Percentiles rank a stretch among this genome's conserved stretches.
These are phyloP conservation scores for Holothuria scabra DNA, from an alignment of 53 echinoderm and acorn worm genomes.

Conservation along the genomic window DNA sequence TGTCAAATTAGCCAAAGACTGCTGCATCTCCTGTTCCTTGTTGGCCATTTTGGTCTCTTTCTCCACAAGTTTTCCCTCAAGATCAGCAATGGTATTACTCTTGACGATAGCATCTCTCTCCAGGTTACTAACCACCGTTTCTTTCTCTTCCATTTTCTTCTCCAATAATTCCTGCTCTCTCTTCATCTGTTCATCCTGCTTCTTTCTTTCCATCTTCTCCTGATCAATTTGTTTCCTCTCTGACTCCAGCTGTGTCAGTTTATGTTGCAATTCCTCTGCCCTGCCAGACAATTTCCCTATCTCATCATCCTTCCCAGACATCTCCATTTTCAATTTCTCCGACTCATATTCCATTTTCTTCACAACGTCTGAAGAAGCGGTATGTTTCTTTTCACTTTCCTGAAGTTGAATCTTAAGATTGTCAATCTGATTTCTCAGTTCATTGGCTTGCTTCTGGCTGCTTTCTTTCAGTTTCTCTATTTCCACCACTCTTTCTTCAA, in stretches of 20 bases:
- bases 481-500: constrained; percentile 76
- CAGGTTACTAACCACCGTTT: constrained; percentile 7
- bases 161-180: not conserved
- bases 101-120: constrained; percentile 4
- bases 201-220: constrained; percentile 49
- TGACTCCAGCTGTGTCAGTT: constrained; percentile 49
- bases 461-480: constrained; percentile 65
- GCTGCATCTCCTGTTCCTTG: constrained; percentile 60
- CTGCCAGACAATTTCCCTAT: constrained; percentile 28
- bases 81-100: constrained; percentile 2
- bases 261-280: constrained; percentile 35
- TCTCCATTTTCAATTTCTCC: constrained; percentile 65
- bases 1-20: constrained; percentile 6
- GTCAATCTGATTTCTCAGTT: constrained; percentile 75
- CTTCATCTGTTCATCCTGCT: constrained; percentile 31
- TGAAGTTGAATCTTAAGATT: constrained; percentile 82
- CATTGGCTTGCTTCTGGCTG: constrained; percentile 66
- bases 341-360: constrained; percentile 74
- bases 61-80: constrained; percentile 42
- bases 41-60: constrained; percentile 72
- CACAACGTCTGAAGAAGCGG: constrained; percentile 57
- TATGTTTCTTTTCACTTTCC: constrained; percentile 67
- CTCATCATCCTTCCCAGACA: constrained; percentile 54
- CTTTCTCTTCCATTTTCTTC: constrained; percentile 46
- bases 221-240: constrained; percentile 61